phyloP scores from a whole-genome alignment of 1,140 invertebrate genomes.

The Euwallacea similis region DNA sequence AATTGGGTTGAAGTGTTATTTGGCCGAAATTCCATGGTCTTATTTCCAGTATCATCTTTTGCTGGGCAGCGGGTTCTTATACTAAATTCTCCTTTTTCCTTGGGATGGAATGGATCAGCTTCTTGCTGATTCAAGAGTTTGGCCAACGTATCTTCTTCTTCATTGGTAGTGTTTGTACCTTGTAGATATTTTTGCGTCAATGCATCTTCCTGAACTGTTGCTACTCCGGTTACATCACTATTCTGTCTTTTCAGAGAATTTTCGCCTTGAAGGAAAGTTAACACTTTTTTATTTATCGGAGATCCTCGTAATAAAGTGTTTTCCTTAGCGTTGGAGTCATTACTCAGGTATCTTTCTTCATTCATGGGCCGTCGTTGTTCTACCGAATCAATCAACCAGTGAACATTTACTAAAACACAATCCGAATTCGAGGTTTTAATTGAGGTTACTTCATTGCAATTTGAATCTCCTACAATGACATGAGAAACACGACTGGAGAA shows the following conservation, averaged over 20 bases:
- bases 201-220: constrained; percentile 2
- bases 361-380: constrained; percentile 60
- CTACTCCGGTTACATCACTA: background rate
- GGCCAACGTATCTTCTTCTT: constrained; percentile 22
- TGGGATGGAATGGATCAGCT: no score
- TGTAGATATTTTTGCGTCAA: constrained; percentile 24
- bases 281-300: constrained; percentile 64
- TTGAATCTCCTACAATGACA: constrained; percentile 69
- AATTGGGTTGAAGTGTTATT: constrained; percentile 22
- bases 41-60: background rate
- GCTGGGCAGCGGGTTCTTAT: background rate
- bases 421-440: constrained; percentile 53
- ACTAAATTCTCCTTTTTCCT: background rate
- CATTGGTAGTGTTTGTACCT: background rate
- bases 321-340: constrained; percentile 42
- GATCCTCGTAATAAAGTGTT: constrained; percentile 55
- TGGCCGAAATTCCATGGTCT: constrained; percentile 14
- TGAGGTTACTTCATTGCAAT: constrained; percentile 55
- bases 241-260: background rate
- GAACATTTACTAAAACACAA: constrained; percentile 64
- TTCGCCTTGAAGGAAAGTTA: constrained; percentile 8
- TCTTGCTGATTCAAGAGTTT: constrained; percentile 11
- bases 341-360: constrained; percentile 60
- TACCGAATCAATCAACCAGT: constrained; percentile 77
- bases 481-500: constrained; percentile 78